Conservation (phyloP, 2,113 vertebrate species). For the Larimichthys polyactis region DNA sequence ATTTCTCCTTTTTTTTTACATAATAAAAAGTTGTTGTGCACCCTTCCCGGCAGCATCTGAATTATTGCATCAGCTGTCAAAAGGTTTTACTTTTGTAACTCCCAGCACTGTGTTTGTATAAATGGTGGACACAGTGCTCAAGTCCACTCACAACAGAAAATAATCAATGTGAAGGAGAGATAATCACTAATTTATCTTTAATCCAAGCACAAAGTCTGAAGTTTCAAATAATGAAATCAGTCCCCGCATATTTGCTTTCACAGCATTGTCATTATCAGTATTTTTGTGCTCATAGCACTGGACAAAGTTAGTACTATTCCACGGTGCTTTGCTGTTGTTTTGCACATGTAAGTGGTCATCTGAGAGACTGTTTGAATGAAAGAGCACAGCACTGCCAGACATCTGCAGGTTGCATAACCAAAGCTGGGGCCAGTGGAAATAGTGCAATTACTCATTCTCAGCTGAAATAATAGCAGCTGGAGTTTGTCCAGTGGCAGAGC, state of each 20-base stretch:
- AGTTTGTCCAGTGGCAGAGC: slow-evolving; percentile 57
- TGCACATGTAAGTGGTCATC: slow-evolving; percentile 46
- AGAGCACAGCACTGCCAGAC: slow-evolving; percentile 63
- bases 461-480: slow-evolving; percentile 59
- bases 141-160: slow-evolving; percentile 30
- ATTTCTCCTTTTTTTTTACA: not conserved
- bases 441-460: slow-evolving; percentile 57
- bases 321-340: slow-evolving; percentile 39
- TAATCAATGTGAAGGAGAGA: slow-evolving; percentile 48
- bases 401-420: slow-evolving; percentile 77
- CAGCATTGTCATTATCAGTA: not conserved
- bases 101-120: slow-evolving; percentile 32
- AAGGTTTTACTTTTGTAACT: not conserved
- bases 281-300: not conserved
- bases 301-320: not conserved
- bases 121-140: slow-evolving; percentile 27
- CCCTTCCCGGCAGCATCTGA: not conserved
- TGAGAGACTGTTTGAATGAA: slow-evolving; percentile 44
- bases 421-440: slow-evolving; percentile 34
- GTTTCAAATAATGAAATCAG: not conserved
- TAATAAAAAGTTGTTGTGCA: not conserved
- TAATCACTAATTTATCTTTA: not conserved
- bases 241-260: not conserved
- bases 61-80: slow-evolving; percentile 40
- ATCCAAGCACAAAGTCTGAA: not conserved